Conservation (phyloP, 2,113 vertebrate genomes). For the Micronycteris hirsuta region DNA sequence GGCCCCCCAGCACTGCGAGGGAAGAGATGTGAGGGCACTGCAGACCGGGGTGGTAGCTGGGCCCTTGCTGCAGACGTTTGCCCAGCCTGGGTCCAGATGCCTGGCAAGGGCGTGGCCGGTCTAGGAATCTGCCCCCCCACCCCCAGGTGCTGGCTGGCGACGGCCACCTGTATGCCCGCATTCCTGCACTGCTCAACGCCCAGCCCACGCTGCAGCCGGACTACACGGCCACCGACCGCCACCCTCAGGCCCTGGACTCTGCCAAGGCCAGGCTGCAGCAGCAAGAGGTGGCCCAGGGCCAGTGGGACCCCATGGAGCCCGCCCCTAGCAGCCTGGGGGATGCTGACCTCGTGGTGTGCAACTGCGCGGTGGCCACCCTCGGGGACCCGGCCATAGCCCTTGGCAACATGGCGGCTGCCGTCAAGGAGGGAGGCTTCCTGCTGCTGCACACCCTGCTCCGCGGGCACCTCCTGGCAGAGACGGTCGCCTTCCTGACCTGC, state of each 20-base stretch:
- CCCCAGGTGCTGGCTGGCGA: constrained; percentile 85
- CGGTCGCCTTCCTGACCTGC: constrained; percentile 84
- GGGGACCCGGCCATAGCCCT: constrained; percentile 75
- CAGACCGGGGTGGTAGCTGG: neutral
- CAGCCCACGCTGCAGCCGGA: constrained; percentile 90
- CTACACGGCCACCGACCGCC: constrained; percentile 86
- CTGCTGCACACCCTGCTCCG: constrained; percentile 90
- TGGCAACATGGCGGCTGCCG: constrained; percentile 85
- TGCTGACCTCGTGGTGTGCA: constrained; percentile 90
- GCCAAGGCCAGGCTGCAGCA: constrained; percentile 80
- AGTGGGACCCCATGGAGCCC: constrained; percentile 87
- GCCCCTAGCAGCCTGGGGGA: constrained; percentile 76
- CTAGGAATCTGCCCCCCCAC: accelerated
- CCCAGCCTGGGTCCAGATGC: accelerated
- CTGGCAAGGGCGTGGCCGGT: no score
- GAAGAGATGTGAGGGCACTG: neutral
- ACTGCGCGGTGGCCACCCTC: constrained; percentile 77
- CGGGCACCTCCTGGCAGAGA: constrained; percentile 89
- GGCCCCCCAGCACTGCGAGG: neutral
- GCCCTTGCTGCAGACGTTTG: neutral
- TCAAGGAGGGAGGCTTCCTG: constrained; percentile 90
- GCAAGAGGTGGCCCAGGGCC: constrained; percentile 67
- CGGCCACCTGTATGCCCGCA: constrained; percentile 85
- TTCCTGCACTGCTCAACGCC: constrained; percentile 84
- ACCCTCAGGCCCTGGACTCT: constrained; percentile 76